Conservation (phyloP, 2,113 vertebrate genomes). For the Platysteira castanea region DNA sequence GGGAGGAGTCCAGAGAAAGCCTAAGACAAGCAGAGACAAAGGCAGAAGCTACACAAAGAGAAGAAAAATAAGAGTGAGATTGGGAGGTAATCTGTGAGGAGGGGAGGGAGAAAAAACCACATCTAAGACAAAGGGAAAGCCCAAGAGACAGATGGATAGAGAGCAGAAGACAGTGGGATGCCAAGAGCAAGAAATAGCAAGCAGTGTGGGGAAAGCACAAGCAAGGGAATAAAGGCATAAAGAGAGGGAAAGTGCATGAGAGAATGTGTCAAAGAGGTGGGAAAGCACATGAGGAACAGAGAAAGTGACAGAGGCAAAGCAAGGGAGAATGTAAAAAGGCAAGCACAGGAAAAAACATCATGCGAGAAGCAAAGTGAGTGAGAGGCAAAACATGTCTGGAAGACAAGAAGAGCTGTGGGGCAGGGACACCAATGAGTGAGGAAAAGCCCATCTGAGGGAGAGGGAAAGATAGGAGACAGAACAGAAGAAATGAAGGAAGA, state of each 20-base stretch:
- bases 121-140: neutral
- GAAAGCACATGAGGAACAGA: neutral
- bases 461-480: neutral
- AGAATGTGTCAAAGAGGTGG: neutral
- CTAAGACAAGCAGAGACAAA: neutral
- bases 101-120: neutral
- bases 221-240: neutral
- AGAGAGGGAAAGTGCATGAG: neutral
- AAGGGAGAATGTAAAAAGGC: neutral
- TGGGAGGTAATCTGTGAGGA: neutral
- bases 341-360: neutral
- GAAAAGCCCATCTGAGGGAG: neutral
- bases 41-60: neutral
- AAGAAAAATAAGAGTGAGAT: neutral
- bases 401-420: neutral
- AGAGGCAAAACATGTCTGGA: neutral
- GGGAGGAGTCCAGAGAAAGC: neutral
- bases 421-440: neutral
- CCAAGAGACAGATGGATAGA: neutral
- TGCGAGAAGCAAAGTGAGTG: fast-evolving
- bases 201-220: neutral
- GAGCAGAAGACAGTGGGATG: neutral
- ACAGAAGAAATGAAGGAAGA: neutral
- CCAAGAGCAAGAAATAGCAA: neutral
- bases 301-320: neutral